Conservation (phyloP, 2,797 vertebrate species). For the Amphiprion clarkii region DNA sequence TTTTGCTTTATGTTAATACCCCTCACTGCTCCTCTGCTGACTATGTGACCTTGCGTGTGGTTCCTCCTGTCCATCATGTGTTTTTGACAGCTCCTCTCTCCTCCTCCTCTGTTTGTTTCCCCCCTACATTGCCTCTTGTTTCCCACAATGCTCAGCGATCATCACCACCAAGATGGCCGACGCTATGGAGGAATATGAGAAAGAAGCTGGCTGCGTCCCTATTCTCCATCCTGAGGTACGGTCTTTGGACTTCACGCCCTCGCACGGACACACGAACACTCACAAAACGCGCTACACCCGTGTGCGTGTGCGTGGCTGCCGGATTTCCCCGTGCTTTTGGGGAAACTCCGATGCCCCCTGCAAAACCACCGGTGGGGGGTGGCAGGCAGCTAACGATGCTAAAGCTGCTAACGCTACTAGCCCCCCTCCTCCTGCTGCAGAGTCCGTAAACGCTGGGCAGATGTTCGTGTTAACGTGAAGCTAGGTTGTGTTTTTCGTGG, state of each 20-base stretch:
- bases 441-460: slow-evolving; percentile 42
- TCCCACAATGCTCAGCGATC: slow-evolving; percentile 94
- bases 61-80: slow-evolving; percentile 21
- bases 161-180: slow-evolving; percentile 96
- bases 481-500: neutral
- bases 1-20: neutral
- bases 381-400: slow-evolving; percentile 71
- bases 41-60: slow-evolving; percentile 16
- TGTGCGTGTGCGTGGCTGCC: neutral
- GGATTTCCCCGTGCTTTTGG: slow-evolving; percentile 14
- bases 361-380: slow-evolving; percentile 66
- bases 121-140: slow-evolving; percentile 74
- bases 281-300: accelerated
- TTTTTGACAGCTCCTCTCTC: slow-evolving; percentile 48
- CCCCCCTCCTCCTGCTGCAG: slow-evolving; percentile 52
- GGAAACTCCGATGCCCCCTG: slow-evolving; percentile 67
- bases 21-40: neutral
- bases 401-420: slow-evolving; percentile 57
- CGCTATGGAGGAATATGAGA: slow-evolving; percentile 95
- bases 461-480: slow-evolving; percentile 34
- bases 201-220: slow-evolving; percentile 95
- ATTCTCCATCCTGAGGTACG: slow-evolving; percentile 96
- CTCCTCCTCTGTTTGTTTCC: slow-evolving; percentile 52
- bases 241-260: neutral
- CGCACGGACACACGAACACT: neutral